Conservation (phyloP, 2,797 vertebrate species). For the Poeciliopsis gracilis region DNA sequence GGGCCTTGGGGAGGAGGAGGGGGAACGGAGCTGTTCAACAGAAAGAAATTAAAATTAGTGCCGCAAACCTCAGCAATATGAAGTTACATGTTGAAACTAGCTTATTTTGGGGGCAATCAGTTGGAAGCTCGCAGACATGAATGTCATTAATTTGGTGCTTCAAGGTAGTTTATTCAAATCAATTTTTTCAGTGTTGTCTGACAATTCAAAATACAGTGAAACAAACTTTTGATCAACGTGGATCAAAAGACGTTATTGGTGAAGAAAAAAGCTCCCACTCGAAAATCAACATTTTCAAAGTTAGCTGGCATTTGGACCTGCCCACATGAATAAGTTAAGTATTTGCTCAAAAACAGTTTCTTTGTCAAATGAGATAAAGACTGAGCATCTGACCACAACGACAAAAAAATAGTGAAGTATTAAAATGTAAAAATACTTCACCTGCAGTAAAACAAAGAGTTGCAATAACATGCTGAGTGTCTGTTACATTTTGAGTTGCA, state of each 20-base stretch:
- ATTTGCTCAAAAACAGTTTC: not conserved
- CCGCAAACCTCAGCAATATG: constrained; percentile 6
- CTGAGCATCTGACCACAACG: too few species aligned
- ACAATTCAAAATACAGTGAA: not conserved
- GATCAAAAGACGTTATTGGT: not conserved
- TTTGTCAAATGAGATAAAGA: not conserved
- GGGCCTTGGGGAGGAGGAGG: constrained; percentile 77
- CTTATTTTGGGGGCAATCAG: not conserved
- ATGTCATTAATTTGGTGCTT: not conserved
- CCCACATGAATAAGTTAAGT: not conserved
- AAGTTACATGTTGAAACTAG: constrained; percentile 3
- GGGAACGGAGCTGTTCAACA: constrained; percentile 74
- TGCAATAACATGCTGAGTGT: not conserved
- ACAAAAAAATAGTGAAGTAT: too few species aligned
- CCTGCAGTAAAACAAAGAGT: not conserved
- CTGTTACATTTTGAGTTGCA: not conserved
- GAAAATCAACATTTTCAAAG: not conserved
- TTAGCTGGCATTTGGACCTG: not conserved
- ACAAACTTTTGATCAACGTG: not conserved
- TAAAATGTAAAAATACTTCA: too few species aligned
- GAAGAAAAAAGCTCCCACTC: not conserved
- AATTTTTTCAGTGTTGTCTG: not conserved
- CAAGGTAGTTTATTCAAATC: not conserved
- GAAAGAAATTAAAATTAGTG: constrained; percentile 37
- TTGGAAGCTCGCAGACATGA: not conserved